Base-by-base conservation (phyloP, 1,140 invertebrate genomes). In the Drosophila pachea region DNA sequence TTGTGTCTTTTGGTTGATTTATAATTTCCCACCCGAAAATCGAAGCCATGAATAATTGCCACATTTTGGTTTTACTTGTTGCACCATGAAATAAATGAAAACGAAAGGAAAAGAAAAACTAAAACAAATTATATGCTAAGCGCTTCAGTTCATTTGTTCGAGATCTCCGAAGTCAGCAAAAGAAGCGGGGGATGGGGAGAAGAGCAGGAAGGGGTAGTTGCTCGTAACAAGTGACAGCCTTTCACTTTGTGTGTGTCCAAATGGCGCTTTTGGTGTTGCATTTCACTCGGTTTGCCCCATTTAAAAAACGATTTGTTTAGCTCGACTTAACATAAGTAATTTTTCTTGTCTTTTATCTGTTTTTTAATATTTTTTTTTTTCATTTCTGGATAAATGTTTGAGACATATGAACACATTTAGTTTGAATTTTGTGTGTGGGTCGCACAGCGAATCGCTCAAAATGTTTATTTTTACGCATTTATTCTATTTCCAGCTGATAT, bases 271-370 rank as follows among this genome's bases (percentile, higher is more conserved):
- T 74, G 78, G 76, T 83, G 76, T 83, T 73, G 78, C 79, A 84
- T 83, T 83, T 83, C 78, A 83, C 72, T 84, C 78, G 52, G 43
- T 16, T 60, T 62, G 63, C 63, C 65, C 69, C 78, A 76, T 83
- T 83, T 83, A 76, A 84, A 83, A 83, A 78, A 68, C 73, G 59
- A 83, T 84, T 83, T 83, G 78, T 83, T 84, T 84, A 84, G 72
- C 73, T 83, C 73, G 65, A 73, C 59, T 79, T 84, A 84, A 84
- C 79, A 76, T 62, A 73, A 62, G 79, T 82, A 73, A 84, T 84
- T 83, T 78, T 76, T 83, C 78, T 79, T 83, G 42, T 68, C 22
- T 74, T 64, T 40, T 53, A 53, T 53, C 50, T 53, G 29, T 5
- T 56, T 32, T 83, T 73, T 78, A 71, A 74, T 74, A 67, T 77